Evolutionary conservation across 92 coral and sea anemone genomes (phyloP).

Genomic region (Chrysogorgia sp.): DNA sequence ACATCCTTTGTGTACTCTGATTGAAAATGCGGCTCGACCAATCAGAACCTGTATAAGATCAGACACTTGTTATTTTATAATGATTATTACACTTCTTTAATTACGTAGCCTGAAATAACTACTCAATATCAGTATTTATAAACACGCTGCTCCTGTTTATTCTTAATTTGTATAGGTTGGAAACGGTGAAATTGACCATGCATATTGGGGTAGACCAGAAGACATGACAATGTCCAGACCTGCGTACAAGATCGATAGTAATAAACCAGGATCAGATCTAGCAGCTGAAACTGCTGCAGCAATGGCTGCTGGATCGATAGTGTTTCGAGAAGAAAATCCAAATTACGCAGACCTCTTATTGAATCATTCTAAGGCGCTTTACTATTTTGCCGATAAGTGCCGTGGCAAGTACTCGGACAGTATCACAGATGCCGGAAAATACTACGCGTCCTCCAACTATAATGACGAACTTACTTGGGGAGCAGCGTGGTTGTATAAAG

Average conservation of each 20-base stretch:
- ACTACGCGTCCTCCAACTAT: slow-evolving; percentile 67
- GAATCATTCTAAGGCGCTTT: slow-evolving; percentile 75
- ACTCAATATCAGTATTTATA: too few species aligned
- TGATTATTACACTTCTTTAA: too few species aligned
- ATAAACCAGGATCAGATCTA: slow-evolving; percentile 82
- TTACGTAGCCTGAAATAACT: too few species aligned
- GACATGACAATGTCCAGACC: slow-evolving; percentile 90
- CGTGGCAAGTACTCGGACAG: slow-evolving; percentile 80
- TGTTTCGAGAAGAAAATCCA: slow-evolving; percentile 62
- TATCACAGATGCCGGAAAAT: slow-evolving; percentile 68
- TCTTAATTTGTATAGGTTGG: slow-evolving; percentile 63
- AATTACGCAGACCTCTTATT: slow-evolving; percentile 61
- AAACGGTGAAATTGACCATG: slow-evolving; percentile 76
- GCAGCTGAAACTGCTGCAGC: slow-evolving; percentile 98
- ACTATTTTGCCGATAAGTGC: slow-evolving; percentile 75
- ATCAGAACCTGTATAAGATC: too few species aligned
- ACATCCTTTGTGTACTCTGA: background rate
- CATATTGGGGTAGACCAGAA: slow-evolving; percentile 90
- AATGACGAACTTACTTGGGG: slow-evolving; percentile 90
- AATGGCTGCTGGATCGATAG: slow-evolving; percentile 84
- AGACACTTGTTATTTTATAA: too few species aligned
- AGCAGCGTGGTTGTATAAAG: slow-evolving; percentile 86
- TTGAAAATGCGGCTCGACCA: background rate
- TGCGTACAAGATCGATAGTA: slow-evolving; percentile 72
- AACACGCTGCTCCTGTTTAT: background rate